These are phyloP conservation scores for Holacanthus passer DNA, from an alignment of 2,113 vertebrate species.

Conservation along the genomic window DNA sequence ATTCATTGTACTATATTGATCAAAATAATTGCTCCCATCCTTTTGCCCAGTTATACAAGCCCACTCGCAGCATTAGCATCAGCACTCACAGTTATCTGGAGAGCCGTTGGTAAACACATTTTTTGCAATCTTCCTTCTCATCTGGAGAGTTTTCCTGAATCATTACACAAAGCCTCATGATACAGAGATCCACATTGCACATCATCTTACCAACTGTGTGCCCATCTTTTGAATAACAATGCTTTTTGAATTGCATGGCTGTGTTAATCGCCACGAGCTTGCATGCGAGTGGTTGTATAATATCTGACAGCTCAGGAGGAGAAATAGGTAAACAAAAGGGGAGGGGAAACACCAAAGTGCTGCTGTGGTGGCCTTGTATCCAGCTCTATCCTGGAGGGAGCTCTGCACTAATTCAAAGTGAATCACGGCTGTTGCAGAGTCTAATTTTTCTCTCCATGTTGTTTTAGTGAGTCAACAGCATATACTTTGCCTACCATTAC, in stretches of 20 bases:
- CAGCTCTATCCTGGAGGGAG: constrained; percentile 20
- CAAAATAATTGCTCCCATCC: constrained; percentile 59
- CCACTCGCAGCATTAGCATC: constrained; percentile 32
- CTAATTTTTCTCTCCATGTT: background rate
- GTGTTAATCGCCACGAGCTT: constrained; percentile 48
- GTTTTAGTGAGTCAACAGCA: constrained; percentile 15
- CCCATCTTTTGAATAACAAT: constrained; percentile 19
- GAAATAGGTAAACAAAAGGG: constrained; percentile 54
- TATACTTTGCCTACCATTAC: background rate
- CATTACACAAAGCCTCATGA: constrained; percentile 27
- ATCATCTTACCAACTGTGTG: background rate
- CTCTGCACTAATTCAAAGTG: background rate
- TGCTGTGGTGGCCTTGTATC: background rate
- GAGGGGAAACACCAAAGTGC: constrained; percentile 11
- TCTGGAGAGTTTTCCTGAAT: constrained; percentile 43
- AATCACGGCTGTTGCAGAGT: constrained; percentile 17
- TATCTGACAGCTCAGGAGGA: constrained; percentile 56
- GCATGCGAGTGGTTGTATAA: constrained; percentile 46
- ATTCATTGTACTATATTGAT: constrained; percentile 64
- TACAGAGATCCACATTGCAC: constrained; percentile 17
- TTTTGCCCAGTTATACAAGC: constrained; percentile 36
- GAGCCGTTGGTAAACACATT: constrained; percentile 25
- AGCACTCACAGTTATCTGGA: constrained; percentile 38
- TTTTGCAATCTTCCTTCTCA: constrained; percentile 43
- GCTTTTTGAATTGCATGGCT: constrained; percentile 37